These are phyloP conservation scores for Actinopyga echinites DNA, from an alignment of 53 echinoderm and acorn worm species.

Conservation along the genomic window DNA sequence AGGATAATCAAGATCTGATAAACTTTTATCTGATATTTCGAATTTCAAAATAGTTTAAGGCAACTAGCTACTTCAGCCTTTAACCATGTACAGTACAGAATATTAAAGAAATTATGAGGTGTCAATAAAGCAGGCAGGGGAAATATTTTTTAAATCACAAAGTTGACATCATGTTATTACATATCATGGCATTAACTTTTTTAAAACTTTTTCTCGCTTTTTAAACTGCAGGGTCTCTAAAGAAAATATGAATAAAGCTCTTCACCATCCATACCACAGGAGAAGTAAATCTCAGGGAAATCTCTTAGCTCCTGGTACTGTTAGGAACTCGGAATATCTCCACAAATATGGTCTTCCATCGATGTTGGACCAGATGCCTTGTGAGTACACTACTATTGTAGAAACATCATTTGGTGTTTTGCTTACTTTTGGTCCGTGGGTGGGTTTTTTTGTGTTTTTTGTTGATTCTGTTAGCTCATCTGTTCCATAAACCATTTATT, in stretches of 20 bases:
- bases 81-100: no score
- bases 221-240: neutral
- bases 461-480: no score
- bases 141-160: no score
- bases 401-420: neutral
- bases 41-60: neutral
- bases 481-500: no score
- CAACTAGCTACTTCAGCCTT: no score
- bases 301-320: slow-evolving; percentile 7
- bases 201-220: neutral
- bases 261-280: slow-evolving; percentile 12
- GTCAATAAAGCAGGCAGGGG: no score
- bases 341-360: slow-evolving; percentile 83
- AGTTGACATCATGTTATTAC: no score
- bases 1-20: neutral
- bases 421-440: no score
- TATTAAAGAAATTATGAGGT: no score
- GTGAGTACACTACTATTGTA: slow-evolving; percentile 10
- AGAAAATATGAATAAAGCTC: neutral
- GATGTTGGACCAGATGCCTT: slow-evolving; percentile 67
- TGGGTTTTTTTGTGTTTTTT: no score
- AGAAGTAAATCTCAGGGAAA: neutral
- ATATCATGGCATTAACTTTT: no score
- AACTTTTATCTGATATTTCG: neutral
- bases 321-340: slow-evolving; percentile 65